Percentiles rank a stretch among this genome's conserved stretches.
Evolutionary conservation across 1,140 invertebrate genomes (phyloP).

Genomic region (Drosophila pallidifrons): DNA sequence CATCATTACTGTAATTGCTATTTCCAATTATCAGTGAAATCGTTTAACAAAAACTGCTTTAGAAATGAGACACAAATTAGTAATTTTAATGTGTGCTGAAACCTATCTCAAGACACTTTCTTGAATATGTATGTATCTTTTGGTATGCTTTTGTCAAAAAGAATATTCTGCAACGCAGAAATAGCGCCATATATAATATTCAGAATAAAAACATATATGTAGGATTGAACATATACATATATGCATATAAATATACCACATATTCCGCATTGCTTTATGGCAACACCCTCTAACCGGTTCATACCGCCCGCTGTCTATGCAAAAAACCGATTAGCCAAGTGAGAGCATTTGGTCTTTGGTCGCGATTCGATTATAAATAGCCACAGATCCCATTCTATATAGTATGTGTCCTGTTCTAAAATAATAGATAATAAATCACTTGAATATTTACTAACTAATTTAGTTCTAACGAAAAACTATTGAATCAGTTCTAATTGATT

Average conservation of each 20-base stretch:
- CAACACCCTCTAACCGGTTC: constrained; percentile 64
- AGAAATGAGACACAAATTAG: no score
- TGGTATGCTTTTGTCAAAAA: constrained; percentile 45
- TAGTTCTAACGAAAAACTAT: no score
- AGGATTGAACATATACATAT: constrained; percentile 4
- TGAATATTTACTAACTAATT: no score
- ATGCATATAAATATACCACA: constrained; percentile 36
- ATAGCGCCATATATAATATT: constrained; percentile 37
- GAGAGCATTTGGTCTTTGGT: constrained; percentile 30
- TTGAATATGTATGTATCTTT: constrained; percentile 30
- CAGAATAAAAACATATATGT: constrained; percentile 6
- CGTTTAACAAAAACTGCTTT: no score
- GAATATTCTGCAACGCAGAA: constrained; percentile 54
- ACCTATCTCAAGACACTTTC: not conserved
- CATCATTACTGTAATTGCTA: no score
- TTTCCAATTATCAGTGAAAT: no score
- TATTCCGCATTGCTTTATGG: constrained; percentile 35
- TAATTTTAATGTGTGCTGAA: not conserved
- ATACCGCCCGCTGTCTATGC: constrained; percentile 34
- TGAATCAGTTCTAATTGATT: constrained; percentile 4
- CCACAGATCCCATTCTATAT: not conserved
- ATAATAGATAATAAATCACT: no score
- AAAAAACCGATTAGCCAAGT: constrained; percentile 7
- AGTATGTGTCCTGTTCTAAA: no score
- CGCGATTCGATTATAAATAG: constrained; percentile 57